Conservation (phyloP, 2,113 vertebrate species). For the Excalfactoria chinensis region DNA sequence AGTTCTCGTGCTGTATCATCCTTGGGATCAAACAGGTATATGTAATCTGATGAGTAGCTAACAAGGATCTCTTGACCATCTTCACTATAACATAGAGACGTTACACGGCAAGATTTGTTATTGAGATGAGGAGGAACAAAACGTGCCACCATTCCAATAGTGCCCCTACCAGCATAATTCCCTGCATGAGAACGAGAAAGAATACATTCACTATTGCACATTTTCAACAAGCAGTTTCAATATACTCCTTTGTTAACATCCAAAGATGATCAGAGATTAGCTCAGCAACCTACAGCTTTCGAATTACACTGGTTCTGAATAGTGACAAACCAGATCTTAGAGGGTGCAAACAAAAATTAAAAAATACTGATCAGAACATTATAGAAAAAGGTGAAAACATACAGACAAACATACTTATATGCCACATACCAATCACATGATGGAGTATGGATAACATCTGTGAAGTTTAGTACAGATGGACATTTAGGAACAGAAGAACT, state of each 20-base stretch:
- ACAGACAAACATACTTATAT: background rate
- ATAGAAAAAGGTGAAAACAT: background rate
- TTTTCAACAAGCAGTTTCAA: background rate
- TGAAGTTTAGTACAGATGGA: background rate
- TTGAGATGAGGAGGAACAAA: constrained; percentile 94
- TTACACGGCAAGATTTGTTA: constrained; percentile 97
- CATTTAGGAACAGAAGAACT: background rate
- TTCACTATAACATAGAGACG: constrained; percentile 96
- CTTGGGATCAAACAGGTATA: constrained; percentile 97
- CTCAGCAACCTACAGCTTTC: background rate
- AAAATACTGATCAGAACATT: background rate
- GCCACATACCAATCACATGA: background rate
- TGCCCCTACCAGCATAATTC: constrained; percentile 93
- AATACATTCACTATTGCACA: background rate
- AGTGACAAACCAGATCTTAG: background rate
- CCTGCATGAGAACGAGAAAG: constrained; percentile 72
- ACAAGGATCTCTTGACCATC: constrained; percentile 97
- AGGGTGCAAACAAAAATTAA: background rate
- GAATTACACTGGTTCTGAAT: background rate
- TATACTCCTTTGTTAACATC: background rate
- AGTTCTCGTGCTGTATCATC: constrained; percentile 95
- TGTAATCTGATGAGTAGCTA: constrained; percentile 98
- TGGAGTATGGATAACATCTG: background rate
- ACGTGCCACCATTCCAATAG: constrained; percentile 94
- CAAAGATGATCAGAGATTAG: background rate